Base-by-base conservation (phyloP, 2,888 invertebrate species). In the Gisinianus flammeolus region DNA sequence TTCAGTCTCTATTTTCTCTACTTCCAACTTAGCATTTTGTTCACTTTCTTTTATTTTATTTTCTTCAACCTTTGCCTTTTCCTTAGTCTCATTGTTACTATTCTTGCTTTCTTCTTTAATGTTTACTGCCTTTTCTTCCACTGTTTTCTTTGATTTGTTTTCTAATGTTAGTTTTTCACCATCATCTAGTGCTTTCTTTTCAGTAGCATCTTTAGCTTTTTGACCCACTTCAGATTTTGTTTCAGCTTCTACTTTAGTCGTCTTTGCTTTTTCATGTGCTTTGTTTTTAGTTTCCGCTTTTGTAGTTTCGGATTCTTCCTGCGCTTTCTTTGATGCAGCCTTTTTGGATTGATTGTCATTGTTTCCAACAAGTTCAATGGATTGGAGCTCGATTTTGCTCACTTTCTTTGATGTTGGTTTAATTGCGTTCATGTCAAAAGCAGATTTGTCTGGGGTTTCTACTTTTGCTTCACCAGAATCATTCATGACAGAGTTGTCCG, bases 301-400 rank as follows among this genome's bases (percentile, higher is more conserved):
- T 10, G 10, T 66, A 5, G 58, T 70, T 62, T 77, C 71, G 10
- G 56, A 62, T 71, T 33, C 26, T 24, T 8, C 56, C 78, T 71
- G 31, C 35, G 35, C 33, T 24, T 76, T 52, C 24, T 16, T 44
- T 64, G 4, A 64, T 8, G 30, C 68, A 35, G 22, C 6, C 31
- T 24, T 33, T 68, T 68, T 10, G 30, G 30, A 31, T 8, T 31
- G 22, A 16, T n/a, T 33, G 16, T 69, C 12, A 44, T 68, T n/a
- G n/a, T 22, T 35, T 2, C 44, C 75, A n/a, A 66, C 67, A 3
- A 74, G 30, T 33, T 67, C 67, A n/a, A 75, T 44, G 6, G 75
- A 66, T 28, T 75, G 75, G 5, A 75, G 54, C 24, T 75, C 66
- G 10, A 75, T 75, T 67, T 75, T 75, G 35, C 67, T 75, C 19